Evolutionary conservation across 2,888 invertebrate species (phyloP).

Genomic region (Incurvaria masculella): DNA sequence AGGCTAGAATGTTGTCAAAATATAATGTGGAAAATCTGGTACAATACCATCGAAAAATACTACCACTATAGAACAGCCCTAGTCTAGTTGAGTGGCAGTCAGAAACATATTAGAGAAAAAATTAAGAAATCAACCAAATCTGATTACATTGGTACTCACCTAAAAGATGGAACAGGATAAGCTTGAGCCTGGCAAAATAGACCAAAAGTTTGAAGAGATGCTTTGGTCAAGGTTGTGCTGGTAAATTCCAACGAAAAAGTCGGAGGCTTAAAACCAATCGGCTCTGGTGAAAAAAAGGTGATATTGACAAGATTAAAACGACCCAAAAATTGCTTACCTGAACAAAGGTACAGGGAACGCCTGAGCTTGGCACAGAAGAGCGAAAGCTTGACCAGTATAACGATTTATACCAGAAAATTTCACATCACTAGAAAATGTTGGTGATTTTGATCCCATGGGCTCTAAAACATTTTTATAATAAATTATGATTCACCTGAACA

Average conservation of each 20-base stretch:
- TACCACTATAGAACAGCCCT: neutral
- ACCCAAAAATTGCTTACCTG: conserved; percentile 33
- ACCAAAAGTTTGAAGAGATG: conserved; percentile 50
- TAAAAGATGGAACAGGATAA: conserved; percentile 64
- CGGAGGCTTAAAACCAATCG: conserved; percentile 59
- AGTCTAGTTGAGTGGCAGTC: neutral
- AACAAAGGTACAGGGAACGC: conserved; percentile 66
- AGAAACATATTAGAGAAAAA: neutral
- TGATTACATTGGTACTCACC: conserved; percentile 44
- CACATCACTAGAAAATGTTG: conserved; percentile 66
- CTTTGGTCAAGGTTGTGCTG: conserved; percentile 57
- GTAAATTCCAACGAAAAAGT: conserved; percentile 55
- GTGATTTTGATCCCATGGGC: conserved; percentile 69
- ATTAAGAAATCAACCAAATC: neutral
- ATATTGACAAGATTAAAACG: neutral
- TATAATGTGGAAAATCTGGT: too few relatives aligned
- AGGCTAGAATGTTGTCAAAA: conserved; percentile 7
- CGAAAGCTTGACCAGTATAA: conserved; percentile 60
- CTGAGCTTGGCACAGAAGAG: conserved; percentile 73
- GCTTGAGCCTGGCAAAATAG: conserved; percentile 69
- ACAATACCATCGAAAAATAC: too few relatives aligned
- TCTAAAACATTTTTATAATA: conserved; percentile 45
- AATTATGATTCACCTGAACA: conserved; percentile 60
- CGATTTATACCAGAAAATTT: conserved; percentile 68
- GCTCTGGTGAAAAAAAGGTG: conserved; percentile 35